Percentiles rank a stretch among this genome's conserved stretches.
Evolutionary conservation across 2,113 vertebrate species (phyloP).

Genomic region (Scolopax mira): DNA sequence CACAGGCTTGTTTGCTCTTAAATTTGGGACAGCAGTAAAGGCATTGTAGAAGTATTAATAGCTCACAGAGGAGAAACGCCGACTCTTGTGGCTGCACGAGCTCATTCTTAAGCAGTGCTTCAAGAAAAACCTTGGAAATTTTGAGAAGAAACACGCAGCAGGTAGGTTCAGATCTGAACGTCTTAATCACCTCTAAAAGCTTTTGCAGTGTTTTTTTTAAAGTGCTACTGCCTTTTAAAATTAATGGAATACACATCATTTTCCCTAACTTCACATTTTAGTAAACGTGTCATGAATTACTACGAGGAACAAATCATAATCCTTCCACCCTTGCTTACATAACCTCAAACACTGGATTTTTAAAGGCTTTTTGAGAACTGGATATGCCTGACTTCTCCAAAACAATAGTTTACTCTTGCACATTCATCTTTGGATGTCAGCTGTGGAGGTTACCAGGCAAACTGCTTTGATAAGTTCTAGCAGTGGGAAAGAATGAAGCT

Average conservation of each 20-base stretch:
- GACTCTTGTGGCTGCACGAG: not conserved
- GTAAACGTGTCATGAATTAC: not conserved
- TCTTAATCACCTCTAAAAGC: not conserved
- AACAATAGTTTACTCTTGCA: conserved; percentile 40
- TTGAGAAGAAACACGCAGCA: not conserved
- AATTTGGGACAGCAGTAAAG: not conserved
- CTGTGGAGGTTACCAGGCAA: conserved; percentile 49
- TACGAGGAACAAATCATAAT: not conserved
- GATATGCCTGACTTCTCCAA: conserved; percentile 43
- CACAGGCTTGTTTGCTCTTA: not conserved
- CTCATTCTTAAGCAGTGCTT: not conserved
- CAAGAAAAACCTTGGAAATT: not conserved
- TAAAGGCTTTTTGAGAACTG: conserved; percentile 19
- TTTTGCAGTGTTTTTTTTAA: not conserved
- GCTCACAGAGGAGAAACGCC: not conserved
- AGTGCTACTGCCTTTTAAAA: not conserved
- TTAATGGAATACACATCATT: not conserved
- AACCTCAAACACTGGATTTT: conserved; percentile 44
- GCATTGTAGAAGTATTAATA: not conserved
- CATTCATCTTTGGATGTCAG: conserved; percentile 53
- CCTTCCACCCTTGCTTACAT: not conserved
- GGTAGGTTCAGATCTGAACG: not conserved
- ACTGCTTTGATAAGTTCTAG: conserved; percentile 37
- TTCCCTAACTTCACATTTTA: not conserved
- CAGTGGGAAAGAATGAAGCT: conserved; percentile 33